phyloP scores from a whole-genome alignment of 1,140 invertebrate genomes.

The Ptiloglossa arizonensis region DNA sequence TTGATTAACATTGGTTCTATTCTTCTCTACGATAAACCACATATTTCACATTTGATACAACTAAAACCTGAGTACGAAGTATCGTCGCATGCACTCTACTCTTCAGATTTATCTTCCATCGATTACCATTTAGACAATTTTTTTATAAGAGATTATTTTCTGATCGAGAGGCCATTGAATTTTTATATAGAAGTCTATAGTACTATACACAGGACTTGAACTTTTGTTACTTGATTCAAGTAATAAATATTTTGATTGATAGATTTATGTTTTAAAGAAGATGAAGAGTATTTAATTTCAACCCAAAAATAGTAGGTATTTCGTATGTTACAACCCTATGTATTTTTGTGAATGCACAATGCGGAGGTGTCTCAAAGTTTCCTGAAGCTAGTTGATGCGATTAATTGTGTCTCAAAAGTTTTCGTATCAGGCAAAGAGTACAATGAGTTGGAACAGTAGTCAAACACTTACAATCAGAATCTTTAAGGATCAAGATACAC shows the following conservation, averaged over 20 bases:
- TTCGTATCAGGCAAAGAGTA: background rate
- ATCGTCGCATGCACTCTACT: too few relatives aligned
- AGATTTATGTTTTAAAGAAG: background rate
- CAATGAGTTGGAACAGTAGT: background rate
- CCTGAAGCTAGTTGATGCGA: background rate
- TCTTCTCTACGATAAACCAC: too few relatives aligned
- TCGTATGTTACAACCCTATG: background rate
- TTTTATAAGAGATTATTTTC: background rate
- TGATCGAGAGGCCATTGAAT: background rate
- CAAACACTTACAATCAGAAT: background rate
- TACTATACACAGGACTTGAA: too few relatives aligned
- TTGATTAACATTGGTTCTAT: too few relatives aligned
- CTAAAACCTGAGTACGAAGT: too few relatives aligned
- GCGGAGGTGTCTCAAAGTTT: background rate
- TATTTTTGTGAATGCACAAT: conserved; percentile 1
- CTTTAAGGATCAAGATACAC: background rate
- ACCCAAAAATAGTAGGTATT: background rate
- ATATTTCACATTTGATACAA: too few relatives aligned
- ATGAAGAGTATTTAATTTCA: background rate
- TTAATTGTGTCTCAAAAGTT: background rate
- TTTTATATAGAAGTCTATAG: background rate
- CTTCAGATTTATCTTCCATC: too few relatives aligned
- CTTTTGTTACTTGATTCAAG: too few relatives aligned
- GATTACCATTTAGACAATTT: too few relatives aligned
- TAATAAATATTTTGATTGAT: background rate